phyloP scores from a whole-genome alignment of 2,797 vertebrate species.

The Pelobates cultripes region DNA sequence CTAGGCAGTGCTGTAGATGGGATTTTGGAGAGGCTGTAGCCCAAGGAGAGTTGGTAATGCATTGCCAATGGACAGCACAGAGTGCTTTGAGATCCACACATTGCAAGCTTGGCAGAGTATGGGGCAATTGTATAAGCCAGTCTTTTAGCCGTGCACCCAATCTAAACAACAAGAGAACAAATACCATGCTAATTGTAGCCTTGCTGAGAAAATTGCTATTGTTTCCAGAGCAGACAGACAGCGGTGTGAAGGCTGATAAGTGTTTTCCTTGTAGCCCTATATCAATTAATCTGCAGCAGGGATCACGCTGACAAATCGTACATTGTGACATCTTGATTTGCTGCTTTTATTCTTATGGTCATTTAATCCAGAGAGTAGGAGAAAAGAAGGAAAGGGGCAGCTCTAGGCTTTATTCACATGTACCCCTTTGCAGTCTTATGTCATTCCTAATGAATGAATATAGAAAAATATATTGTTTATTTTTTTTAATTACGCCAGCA shows the following conservation, averaged over 20 bases:
- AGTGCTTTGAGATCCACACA: slow-evolving; percentile 31
- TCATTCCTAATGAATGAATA: background rate
- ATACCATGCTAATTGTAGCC: slow-evolving; percentile 64
- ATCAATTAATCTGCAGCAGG: slow-evolving; percentile 51
- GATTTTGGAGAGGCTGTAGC: slow-evolving; percentile 5
- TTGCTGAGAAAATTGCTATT: slow-evolving; percentile 64
- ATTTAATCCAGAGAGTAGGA: slow-evolving; percentile 1
- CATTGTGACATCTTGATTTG: slow-evolving; percentile 32
- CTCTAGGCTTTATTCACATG: background rate
- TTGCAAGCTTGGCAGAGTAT: slow-evolving; percentile 12
- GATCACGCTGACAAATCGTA: slow-evolving; percentile 58
- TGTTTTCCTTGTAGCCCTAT: slow-evolving; percentile 50
- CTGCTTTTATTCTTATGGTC: slow-evolving; percentile 18
- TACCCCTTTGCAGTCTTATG: background rate
- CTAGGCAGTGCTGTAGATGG: background rate
- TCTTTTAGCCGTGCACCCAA: slow-evolving; percentile 21
- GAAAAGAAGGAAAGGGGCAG: background rate
- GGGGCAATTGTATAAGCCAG: slow-evolving; percentile 26
- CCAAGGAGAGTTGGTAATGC: slow-evolving; percentile 5
- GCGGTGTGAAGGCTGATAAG: slow-evolving; percentile 46
- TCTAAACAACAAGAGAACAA: slow-evolving; percentile 58
- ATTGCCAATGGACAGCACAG: slow-evolving; percentile 25
- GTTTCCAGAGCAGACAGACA: slow-evolving; percentile 59
- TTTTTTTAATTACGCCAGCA: background rate
- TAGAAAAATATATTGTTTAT: background rate